These are phyloP conservation scores for Ormyrus pomaceus DNA, from an alignment of 2,888 invertebrate species.

Conservation along the genomic window DNA sequence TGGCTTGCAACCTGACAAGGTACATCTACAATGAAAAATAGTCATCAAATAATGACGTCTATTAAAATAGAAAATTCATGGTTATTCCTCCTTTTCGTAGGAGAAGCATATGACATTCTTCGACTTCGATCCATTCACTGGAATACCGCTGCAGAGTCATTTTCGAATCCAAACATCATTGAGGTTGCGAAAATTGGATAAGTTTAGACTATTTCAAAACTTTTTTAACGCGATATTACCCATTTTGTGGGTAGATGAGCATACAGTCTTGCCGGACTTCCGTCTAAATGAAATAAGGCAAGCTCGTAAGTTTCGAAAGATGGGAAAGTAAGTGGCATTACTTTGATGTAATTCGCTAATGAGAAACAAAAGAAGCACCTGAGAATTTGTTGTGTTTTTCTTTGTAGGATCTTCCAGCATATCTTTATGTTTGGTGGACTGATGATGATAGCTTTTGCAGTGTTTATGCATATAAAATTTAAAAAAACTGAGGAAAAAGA, in stretches of 20 bases:
- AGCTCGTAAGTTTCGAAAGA: conserved; percentile 50
- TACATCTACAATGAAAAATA: conserved; percentile 22
- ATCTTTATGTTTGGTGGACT: conserved; percentile 27
- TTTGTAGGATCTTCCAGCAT: conserved; percentile 27
- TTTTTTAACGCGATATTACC: conserved; percentile 82
- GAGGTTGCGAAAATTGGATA: conserved; percentile 80
- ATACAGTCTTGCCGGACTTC: conserved; percentile 69
- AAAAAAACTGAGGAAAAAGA: conserved; percentile 63
- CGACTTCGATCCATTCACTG: conserved; percentile 88
- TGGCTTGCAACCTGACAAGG: conserved; percentile 66
- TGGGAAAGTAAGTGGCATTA: conserved; percentile 61
- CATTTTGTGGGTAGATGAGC: conserved; percentile 89
- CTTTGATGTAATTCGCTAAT: background rate
- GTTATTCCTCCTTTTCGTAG: conserved; percentile 11
- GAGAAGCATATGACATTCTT: conserved; percentile 85
- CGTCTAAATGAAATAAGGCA: conserved; percentile 65
- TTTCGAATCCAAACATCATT: conserved; percentile 86
- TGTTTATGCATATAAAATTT: conserved; percentile 61
- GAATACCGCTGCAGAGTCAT: conserved; percentile 84
- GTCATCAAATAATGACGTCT: too few species aligned
- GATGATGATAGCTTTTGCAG: conserved; percentile 72
- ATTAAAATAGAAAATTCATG: background rate
- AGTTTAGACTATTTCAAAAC: conserved; percentile 82
- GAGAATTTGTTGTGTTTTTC: too few species aligned
- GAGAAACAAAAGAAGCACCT: background rate